Base-by-base conservation (phyloP, 2,113 vertebrate genomes). In the Todiramphus saurophagus region DNA sequence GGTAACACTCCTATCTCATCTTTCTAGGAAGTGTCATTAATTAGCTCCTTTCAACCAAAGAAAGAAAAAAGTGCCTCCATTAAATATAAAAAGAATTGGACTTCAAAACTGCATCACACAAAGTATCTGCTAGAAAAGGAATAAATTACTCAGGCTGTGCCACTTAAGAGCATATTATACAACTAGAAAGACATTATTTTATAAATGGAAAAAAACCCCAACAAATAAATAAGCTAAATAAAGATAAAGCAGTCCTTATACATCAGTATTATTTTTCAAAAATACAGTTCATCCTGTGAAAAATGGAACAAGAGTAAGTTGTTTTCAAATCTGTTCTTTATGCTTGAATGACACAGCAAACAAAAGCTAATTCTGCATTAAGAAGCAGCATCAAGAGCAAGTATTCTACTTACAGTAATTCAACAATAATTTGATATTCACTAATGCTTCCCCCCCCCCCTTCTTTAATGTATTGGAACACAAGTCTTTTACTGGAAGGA, bases 1-100 rank as follows among this genome's bases (percentile, higher is more conserved):
- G 3, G 23, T 70, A 93, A 59, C 5, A 33, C 9, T 92, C 83
- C 44, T 39, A 43, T 80, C 55, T 85, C 39, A 39, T 89, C 72
- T 75, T 94, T 78, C 76, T 72, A 95, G 44, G 31, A 80, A 88
- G 33, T n/a, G 18, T 44, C 76, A 88, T 81, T 92, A 94, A 87
- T 87, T 87, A 90, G 28, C 43, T 64, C 51, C 27, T 95, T 93
- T 90, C 51, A 90, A 85, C 21, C 4, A 75, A 48, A 83, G 30
- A 31, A 75, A 79, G 28, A 24, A 84, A n/a, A 64, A 39, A 89
- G 50, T 3, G 12, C 48, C 28, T 73, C 41, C 10, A 10, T 90
- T 90, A 81, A 87, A 51, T 1, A 1, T 1, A 48, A 31, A 74
- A 69, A 19, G 35, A 86, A 55, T 6, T n/a, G 30, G 10, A 81